Evolutionary conservation across 1,140 invertebrate species (phyloP), one percentile per base, ranked within the genome.

Genomic region (Halictus rubicundus): DNA sequence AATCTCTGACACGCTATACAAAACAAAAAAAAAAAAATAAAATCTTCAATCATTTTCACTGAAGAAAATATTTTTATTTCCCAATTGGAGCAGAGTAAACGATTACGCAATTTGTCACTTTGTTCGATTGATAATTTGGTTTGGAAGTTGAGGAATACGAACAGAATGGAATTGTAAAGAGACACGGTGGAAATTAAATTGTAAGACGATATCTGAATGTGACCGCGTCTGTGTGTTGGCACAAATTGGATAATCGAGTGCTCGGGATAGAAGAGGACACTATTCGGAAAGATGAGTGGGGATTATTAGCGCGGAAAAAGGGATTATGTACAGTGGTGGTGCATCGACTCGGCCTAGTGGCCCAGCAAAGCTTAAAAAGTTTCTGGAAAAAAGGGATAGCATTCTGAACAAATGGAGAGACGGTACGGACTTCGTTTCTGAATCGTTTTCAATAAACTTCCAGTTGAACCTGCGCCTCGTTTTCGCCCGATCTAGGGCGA

Each of bases 321-420:
- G 73, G 84, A 90, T 87, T 89, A 93, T 93, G 92, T 91, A 89
- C 87, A 87, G 89, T 64, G 83, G 83, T 69, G 84, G 76, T 70
- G 80, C 86, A 42, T 69, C 87, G 52, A 90, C 87, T 81, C 89
- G 90, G 89, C 91, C 90, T 65, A 89, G 66, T 84, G 88, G 90
- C 86, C 90, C 91, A 65, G 88, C 90, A 21, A 90, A 80, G 72
- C 78, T 89, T 73, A 92, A 90, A 81, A 89, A 89, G 39, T 77
- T 91, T 78, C 75, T 85, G n/a, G 88, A 93, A 64, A 90, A 80
- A 81, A 88, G 88, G 23, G 88, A 90, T 16, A 87, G 85, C 42
- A 90, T 93, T 75, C 89, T 93, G 52, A 89, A 82, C 73, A 93
- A 92, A 84, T 93, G 92, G 92, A 85, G 86, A 82, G 88, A 92